Evolutionary conservation across 2,888 invertebrate genomes (phyloP).

Genomic region (Euphydryas editha): DNA sequence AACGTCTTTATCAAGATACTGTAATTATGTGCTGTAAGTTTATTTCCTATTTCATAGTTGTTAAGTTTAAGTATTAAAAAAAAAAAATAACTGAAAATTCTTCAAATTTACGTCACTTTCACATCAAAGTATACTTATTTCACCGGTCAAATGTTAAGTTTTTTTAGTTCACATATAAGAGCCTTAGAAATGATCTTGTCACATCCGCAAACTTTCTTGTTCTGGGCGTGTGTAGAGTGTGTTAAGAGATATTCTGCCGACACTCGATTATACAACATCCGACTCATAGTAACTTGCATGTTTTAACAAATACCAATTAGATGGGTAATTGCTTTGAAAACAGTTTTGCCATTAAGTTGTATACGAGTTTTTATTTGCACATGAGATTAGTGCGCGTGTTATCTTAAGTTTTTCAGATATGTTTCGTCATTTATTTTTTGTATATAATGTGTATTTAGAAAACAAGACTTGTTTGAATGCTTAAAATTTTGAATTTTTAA

Average conservation of each 20-base stretch:
- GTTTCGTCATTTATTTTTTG: conserved; percentile 19
- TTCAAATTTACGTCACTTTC: background rate
- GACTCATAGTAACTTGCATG: conserved; percentile 30
- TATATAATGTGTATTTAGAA: background rate
- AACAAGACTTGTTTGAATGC: background rate
- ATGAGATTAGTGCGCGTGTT: conserved; percentile 33
- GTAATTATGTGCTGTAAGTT: no score
- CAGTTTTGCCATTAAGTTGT: conserved; percentile 34
- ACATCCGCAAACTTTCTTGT: conserved; percentile 32
- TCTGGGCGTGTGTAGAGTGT: conserved; percentile 30
- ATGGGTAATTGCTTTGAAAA: conserved; percentile 42
- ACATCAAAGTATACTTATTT: background rate
- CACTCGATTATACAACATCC: conserved; percentile 29
- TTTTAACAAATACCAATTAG: conserved; percentile 42
- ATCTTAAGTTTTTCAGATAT: conserved; percentile 33
- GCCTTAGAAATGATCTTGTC: conserved; percentile 4
- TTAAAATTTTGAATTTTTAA: background rate
- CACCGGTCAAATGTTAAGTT: background rate
- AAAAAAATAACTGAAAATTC: no score
- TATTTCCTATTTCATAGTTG: no score
- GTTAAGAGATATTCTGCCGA: conserved; percentile 30
- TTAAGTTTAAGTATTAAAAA: no score
- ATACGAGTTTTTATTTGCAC: conserved; percentile 39
- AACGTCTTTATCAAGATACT: no score
- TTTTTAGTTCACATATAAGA: background rate